A percentile compares a stretch with the other conserved stretches of the same genome.
Evolutionary conservation across 2,113 vertebrate species (phyloP).

Genomic region (Cyanoliseus patagonus): DNA sequence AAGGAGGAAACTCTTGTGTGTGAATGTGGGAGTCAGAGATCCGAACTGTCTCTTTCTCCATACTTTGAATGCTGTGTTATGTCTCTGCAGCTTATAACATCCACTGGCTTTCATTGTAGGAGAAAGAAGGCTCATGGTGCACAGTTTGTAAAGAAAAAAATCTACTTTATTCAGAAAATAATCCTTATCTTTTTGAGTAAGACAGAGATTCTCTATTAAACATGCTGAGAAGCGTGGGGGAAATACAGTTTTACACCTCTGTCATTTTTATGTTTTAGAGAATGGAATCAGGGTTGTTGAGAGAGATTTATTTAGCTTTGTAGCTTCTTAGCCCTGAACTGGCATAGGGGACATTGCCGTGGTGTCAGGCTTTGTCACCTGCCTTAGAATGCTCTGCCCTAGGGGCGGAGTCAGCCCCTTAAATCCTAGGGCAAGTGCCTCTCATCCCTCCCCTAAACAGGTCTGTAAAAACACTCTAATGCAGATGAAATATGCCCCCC

Average conservation of each 20-base stretch:
- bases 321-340: neutral
- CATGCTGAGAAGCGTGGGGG: neutral
- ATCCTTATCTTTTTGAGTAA: neutral
- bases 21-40: neutral
- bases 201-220: neutral
- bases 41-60: neutral
- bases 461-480: neutral
- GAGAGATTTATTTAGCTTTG: neutral
- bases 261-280: neutral
- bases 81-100: neutral
- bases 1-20: neutral
- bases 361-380: neutral
- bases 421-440: neutral
- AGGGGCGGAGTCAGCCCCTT: neutral
- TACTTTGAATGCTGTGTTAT: neutral
- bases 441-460: neutral
- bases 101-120: neutral
- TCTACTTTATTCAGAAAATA: neutral
- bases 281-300: neutral
- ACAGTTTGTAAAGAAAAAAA: neutral
- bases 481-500: neutral
- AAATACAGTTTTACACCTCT: neutral
- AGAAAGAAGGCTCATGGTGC: neutral
- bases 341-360: neutral
- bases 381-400: neutral